A percentile compares a stretch with the other conserved stretches of the same genome.
These are phyloP conservation scores for Zaprionus tsacasi DNA, from an alignment of 1,140 invertebrate genomes.

Conservation along the genomic window DNA sequence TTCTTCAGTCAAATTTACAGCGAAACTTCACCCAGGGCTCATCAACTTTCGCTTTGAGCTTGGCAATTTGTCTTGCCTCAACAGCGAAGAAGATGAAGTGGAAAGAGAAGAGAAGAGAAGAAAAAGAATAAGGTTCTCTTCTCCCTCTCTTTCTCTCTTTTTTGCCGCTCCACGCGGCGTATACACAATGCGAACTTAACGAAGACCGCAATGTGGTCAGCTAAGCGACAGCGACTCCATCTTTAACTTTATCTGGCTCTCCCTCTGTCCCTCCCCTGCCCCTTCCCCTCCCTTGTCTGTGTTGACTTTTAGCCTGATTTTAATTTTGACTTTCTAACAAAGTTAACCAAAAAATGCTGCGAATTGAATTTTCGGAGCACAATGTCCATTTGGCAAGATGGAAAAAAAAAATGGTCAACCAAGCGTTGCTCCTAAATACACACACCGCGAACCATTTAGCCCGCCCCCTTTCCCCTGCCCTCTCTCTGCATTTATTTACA, in stretches of 20 bases:
- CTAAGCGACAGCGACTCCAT: conserved; percentile 2
- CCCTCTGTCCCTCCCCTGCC: too few relatives aligned
- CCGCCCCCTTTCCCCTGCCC: too few relatives aligned
- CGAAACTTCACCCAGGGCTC: conserved; percentile 56
- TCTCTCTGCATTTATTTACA: conserved; percentile 57
- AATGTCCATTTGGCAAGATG: conserved; percentile 33
- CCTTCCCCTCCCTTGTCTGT: not conserved
- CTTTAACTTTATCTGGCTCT: not conserved
- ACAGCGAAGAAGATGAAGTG: conserved; percentile 8
- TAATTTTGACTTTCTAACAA: conserved; percentile 81
- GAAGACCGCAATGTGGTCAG: conserved; percentile 57
- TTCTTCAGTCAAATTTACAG: conserved; percentile 68
- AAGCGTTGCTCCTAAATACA: conserved; percentile 67
- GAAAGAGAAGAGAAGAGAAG: conserved; percentile 10
- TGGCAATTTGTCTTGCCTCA: conserved; percentile 59
- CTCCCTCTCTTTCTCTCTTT: conserved; percentile 19
- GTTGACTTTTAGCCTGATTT: conserved; percentile 66
- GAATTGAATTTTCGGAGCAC: conserved; percentile 70
- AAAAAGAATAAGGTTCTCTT: conserved; percentile 32
- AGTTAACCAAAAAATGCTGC: conserved; percentile 72
- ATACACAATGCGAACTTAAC: conserved; percentile 61
- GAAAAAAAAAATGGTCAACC: conserved; percentile 60
- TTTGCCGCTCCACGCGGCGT: conserved; percentile 54
- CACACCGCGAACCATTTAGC: conserved; percentile 34
- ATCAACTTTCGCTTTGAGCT: conserved; percentile 72